Evolutionary conservation across 1,140 invertebrate genomes (phyloP).

Genomic region (Platyura marginata): DNA sequence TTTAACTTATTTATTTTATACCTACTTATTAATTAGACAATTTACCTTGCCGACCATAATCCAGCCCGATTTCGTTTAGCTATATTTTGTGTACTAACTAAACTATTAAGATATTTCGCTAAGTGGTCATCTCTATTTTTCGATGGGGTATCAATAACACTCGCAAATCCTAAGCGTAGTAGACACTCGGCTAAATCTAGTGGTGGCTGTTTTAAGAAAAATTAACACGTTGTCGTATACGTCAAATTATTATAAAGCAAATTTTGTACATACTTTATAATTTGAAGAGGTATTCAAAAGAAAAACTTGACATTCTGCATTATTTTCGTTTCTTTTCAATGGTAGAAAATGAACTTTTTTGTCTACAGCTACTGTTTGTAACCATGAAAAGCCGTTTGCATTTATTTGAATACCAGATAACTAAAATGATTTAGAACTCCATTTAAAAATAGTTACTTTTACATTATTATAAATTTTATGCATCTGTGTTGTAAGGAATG

Average conservation of each 20-base stretch:
- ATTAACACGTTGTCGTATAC: not conserved
- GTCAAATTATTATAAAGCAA: too few relatives aligned
- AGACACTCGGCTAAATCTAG: conserved; percentile 2
- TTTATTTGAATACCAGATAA: conserved; percentile 3
- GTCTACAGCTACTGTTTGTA: conserved; percentile 3
- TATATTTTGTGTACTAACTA: not conserved
- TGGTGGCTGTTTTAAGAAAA: not conserved
- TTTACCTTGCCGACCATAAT: conserved; percentile 1
- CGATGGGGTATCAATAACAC: not conserved
- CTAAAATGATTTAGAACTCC: too few relatives aligned
- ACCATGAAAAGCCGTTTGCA: conserved; percentile 4
- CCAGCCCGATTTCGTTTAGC: conserved; percentile 1
- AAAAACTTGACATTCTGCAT: conserved; percentile 2
- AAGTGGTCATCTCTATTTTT: not conserved
- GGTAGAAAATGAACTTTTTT: conserved; percentile 2
- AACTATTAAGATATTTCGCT: not conserved
- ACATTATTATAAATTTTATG: too few relatives aligned
- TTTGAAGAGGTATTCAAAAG: conserved; percentile 1
- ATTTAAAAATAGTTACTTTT: too few relatives aligned
- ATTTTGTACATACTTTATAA: not conserved
- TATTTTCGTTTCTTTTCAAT: not conserved
- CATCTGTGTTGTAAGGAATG: too few relatives aligned
- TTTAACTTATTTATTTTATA: too few relatives aligned
- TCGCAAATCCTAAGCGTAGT: conserved; percentile 2
- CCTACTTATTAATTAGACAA: not conserved